Evolutionary conservation across 2,888 invertebrate species (phyloP), one percentile per base, ranked within the genome.

Genomic region (Idaea straminata): DNA sequence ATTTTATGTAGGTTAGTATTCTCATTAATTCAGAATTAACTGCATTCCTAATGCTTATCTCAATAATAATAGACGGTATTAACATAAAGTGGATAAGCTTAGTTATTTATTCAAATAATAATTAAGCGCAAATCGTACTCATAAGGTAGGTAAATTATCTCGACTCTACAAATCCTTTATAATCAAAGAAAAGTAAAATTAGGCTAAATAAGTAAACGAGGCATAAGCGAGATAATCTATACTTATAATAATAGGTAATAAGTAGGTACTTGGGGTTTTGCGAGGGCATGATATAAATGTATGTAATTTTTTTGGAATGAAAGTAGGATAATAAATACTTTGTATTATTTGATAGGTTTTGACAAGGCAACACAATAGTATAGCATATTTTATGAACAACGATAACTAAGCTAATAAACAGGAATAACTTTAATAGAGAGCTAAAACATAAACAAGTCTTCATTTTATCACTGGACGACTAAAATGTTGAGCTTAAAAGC

Each of bases 401-500:
- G 47, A 47, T 47, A 47, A 47, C 47, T 10, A 47, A 47, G 47
- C 10, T 47, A 47, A 13, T 47, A 47, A 47, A 47, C 47, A 47
- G 36, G n/a, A 38, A n/a, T 7, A 60, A 59, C 57, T 35, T 57
- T 36, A 34, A 47, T 47, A 47, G 47, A 47, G 47, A 47, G 47
- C 47, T 47, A 47, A 47, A 47, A 47, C 47, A 47, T 47, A 47
- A 47, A 47, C 47, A 47, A 47, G 47, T 47, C 47, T 47, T 13
- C 47, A 47, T 47, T 47, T 47, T 47, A 47, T 47, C 47, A 47
- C 47, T 47, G 10, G 47, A 47, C 47, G 47, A 47, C 47, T 47
- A 47, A 15, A 38, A 65, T 60, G 62, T 15, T 57, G 62, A 65
- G 60, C 62, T 38, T 34, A 62, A 62, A 62, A 62, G 63, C 38